Evolutionary conservation across 2,113 vertebrate species (phyloP), one percentile per base, ranked within the genome.

Genomic region (Pitta sordida): DNA sequence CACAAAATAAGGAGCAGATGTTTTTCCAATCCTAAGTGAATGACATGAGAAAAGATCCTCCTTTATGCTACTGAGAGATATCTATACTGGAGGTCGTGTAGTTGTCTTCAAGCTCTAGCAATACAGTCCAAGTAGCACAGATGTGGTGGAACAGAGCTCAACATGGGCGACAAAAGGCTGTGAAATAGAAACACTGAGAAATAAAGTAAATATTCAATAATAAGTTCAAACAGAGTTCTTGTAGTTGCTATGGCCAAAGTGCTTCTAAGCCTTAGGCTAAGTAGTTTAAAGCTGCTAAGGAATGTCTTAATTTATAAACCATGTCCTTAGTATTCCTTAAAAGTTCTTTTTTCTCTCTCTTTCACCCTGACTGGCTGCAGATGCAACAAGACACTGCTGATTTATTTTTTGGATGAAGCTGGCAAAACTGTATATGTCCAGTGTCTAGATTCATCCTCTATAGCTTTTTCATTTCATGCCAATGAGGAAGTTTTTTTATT

Each of bases 31-130:
- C 30, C n/a, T 29, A 7, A 37, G 19, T 16, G 27, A 86, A 81
- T n/a, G 7, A 13, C 26, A 53, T 6, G 26, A 87, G 56, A 70
- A 59, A 37, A 74, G 4, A 24, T 17, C 6, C 4, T 83, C 10
- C 36, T 77, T 46, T 29, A 10, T 32, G 22, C 17, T 73, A 10
- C 52, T 39, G 56, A 56, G 44, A 27, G 7, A 15, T 18, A 17
- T 23, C n/a, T 32, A 6, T 32, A 29, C 7, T 10, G 0, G 48
- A 71, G n/a, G 15, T 11, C 0, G 0, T 9, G 15, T 3, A 16
- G n/a, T 4, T 52, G 13, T 26, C 39, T 52, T 63, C 60, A 59
- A 39, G 16, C 6, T n/a, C n/a, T 8, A 8, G 13, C 71, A 62
- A 21, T 46, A 8, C 3, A 51, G 51, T 12, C 30, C 52, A 46